A percentile compares a stretch with the other conserved stretches of the same genome.
phyloP scores from a whole-genome alignment of 2,113 vertebrate species.

The Hyperopisus bebe region DNA sequence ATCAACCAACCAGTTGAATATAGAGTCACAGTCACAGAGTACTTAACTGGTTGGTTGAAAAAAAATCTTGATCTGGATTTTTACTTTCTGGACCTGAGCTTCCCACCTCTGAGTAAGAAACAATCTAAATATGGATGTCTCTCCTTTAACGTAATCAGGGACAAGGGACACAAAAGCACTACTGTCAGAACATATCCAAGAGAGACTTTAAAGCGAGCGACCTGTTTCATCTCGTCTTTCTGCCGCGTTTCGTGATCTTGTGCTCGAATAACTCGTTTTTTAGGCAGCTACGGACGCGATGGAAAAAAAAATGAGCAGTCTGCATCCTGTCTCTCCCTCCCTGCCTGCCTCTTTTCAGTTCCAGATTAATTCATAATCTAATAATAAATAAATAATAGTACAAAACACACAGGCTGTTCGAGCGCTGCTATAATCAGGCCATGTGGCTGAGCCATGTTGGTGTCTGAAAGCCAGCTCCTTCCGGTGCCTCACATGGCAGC shows the following conservation, averaged over 20 bases:
- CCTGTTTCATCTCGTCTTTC: neutral
- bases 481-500: slow-evolving; percentile 5
- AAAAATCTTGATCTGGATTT: neutral
- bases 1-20: neutral
- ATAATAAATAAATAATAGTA: slow-evolving; percentile 21
- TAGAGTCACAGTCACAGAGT: neutral
- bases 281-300: neutral
- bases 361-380: slow-evolving; percentile 16
- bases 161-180: neutral
- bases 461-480: neutral
- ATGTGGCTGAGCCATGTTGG: slow-evolving; percentile 2
- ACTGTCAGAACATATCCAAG: neutral
- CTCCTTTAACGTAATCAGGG: neutral
- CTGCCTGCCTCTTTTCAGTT: slow-evolving; percentile 5
- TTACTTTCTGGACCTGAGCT: neutral
- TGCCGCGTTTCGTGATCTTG: neutral
- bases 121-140: neutral
- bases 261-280: neutral
- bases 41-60: neutral
- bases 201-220: neutral
- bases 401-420: slow-evolving; percentile 17
- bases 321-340: neutral
- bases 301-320: neutral
- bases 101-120: neutral
- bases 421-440: neutral